Evolutionary conservation across 2,797 vertebrate species (phyloP), one percentile per base, ranked within the genome.

Genomic region (Perodicticus potto): DNA sequence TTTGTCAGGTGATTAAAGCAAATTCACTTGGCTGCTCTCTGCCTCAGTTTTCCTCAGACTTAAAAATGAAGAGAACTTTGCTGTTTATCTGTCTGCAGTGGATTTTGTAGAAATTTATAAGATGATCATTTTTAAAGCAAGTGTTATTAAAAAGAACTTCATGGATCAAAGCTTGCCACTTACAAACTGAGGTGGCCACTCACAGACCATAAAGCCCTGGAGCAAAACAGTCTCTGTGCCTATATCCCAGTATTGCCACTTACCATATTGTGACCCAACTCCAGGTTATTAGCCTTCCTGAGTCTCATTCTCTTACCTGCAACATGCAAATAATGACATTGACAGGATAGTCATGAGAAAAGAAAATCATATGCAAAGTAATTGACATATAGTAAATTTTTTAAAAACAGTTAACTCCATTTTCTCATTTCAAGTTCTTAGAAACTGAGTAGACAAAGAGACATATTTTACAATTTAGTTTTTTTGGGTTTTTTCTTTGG

Each of bases 91-190:
- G 76, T 9, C 55, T 65, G 55, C 20, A 57, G 34, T 65, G 22
- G 27, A 40, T 86, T 19, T 65, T 86, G 49, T 55, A 8, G 17
- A 45, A 72, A 40, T 34, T 82, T 93, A 72, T 49, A 87, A 32
- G 82, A 45, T 32, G 61, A 63, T 69, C n/a, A 70, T 67, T 74
- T 84, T 95, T 87, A 93, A 91, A 73, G 19, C n/a, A 84, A 87
- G 45, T 78, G 22, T 37, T 55, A 77, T 53, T 37, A 59, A 91
- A 74, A 72, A 77, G 23, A 82, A 76, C 61, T 70, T 90, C 34
- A 72, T 29, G 34, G 37, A 55, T 7, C 45, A 70, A 77, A 23
- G 2, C 23, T 70, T 59, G 16, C 65, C 17, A 53, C 29, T 53
- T 80, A 49, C 6, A 84, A 37, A 73, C 43, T 29, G 55, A 89